Conservation (phyloP, 1,140 invertebrate genomes). For the Drosophila murphyi region DNA sequence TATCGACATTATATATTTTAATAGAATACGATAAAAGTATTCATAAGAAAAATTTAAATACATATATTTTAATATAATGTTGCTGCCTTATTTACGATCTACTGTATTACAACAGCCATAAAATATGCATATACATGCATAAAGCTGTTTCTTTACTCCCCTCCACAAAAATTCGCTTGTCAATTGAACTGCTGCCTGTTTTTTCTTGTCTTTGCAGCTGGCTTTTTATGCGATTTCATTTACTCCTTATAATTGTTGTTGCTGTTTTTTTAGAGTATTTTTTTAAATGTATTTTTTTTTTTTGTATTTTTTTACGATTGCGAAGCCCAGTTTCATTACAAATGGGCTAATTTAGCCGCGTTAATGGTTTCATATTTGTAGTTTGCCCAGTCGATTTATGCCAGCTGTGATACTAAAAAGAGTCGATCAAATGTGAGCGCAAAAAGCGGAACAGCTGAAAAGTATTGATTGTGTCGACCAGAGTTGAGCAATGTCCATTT, state of each 20-base stretch:
- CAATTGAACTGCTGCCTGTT: constrained; percentile 28
- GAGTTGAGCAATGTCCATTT: constrained; percentile 6
- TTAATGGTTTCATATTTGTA: constrained; percentile 77
- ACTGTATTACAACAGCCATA: constrained; percentile 3
- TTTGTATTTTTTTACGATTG: constrained; percentile 63
- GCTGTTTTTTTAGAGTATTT: background rate
- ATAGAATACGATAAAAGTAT: background rate
- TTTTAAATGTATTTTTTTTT: constrained; percentile 20
- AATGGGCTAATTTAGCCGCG: constrained; percentile 75
- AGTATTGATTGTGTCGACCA: constrained; percentile 21
- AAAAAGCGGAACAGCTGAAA: background rate
- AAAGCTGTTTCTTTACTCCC: constrained; percentile 6
- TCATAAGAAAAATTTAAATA: constrained; percentile 10
- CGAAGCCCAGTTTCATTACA: constrained; percentile 71
- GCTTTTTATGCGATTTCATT: constrained; percentile 29
- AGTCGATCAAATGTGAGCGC: background rate
- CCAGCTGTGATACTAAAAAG: constrained; percentile 27
- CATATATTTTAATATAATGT: background rate
- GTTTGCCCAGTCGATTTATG: constrained; percentile 54
- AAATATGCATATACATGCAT: constrained; percentile 1
- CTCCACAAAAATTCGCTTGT: constrained; percentile 38
- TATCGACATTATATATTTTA: background rate
- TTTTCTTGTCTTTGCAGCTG: background rate
- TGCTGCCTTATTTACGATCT: constrained; percentile 1
- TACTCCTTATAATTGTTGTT: constrained; percentile 4